These are phyloP conservation scores for Artibeus lituratus DNA, from an alignment of 2,797 vertebrate species.

Conservation along the genomic window DNA sequence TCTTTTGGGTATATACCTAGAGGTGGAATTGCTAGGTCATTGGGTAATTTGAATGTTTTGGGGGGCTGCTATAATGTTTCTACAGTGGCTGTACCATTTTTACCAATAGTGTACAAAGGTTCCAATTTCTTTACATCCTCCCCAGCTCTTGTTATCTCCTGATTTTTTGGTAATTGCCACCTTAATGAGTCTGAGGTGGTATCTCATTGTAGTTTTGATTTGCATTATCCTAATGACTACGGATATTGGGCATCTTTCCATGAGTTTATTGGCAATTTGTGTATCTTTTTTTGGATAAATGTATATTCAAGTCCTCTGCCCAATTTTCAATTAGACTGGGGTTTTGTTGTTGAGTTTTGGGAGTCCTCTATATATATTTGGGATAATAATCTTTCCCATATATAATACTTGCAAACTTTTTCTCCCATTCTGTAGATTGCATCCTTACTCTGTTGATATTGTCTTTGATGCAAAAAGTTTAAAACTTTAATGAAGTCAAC, in stretches of 20 bases:
- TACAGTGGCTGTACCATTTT: neutral
- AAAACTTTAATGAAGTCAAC: neutral
- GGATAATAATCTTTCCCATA: neutral
- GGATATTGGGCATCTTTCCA: neutral
- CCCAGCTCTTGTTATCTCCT: neutral
- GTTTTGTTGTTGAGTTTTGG: neutral
- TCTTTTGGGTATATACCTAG: neutral
- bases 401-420: neutral
- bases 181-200: neutral
- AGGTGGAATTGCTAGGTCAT: neutral
- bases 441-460: neutral
- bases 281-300: neutral
- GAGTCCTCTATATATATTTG: neutral
- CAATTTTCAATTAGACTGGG: neutral
- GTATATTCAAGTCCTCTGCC: neutral
- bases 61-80: neutral
- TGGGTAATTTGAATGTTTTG: neutral
- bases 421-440: neutral
- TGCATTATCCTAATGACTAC: neutral
- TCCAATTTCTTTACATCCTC: neutral
- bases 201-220: neutral
- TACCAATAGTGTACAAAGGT: neutral
- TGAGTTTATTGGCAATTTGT: neutral
- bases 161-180: neutral
- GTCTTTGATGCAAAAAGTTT: neutral